Evolutionary conservation across 2,113 vertebrate species (phyloP).

Genomic region (Notothenia coriiceps): DNA sequence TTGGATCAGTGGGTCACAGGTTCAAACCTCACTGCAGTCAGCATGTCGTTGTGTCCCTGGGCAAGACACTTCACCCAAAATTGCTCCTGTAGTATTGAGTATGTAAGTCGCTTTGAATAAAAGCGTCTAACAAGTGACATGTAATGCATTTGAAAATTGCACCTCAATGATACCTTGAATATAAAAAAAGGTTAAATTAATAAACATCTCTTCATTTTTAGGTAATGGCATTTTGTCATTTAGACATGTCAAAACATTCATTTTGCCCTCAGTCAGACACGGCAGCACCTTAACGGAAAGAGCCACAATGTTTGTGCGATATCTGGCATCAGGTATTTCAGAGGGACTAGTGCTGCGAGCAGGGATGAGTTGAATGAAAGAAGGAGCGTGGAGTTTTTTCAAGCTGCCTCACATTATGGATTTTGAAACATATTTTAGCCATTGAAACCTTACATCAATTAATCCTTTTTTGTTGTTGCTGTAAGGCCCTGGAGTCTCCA

Average conservation of each 20-base stretch:
- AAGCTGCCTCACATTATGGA: slow-evolving; percentile 17
- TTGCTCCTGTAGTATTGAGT: no score
- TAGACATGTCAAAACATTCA: no score
- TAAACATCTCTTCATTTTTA: no score
- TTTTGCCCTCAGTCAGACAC: not conserved
- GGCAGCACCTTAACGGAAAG: not conserved
- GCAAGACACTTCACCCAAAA: no score
- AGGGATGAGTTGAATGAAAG: slow-evolving; percentile 16
- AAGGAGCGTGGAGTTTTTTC: slow-evolving; percentile 11
- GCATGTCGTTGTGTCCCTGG: no score
- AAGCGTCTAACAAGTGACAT: no score
- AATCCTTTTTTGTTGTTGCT: slow-evolving; percentile 10
- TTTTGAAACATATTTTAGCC: slow-evolving; percentile 22
- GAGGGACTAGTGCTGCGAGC: not conserved
- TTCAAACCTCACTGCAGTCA: no score
- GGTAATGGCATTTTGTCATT: no score
- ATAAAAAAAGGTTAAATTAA: no score
- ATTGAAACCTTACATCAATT: slow-evolving; percentile 30
- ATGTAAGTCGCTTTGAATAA: no score
- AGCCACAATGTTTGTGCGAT: not conserved
- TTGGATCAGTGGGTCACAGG: no score
- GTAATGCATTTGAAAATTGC: not conserved
- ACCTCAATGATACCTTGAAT: no score
- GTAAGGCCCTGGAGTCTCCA: not conserved
- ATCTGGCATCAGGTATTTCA: not conserved